Evolutionary conservation across 2,113 vertebrate genomes (phyloP).

Genomic region (Passerina amoena): DNA sequence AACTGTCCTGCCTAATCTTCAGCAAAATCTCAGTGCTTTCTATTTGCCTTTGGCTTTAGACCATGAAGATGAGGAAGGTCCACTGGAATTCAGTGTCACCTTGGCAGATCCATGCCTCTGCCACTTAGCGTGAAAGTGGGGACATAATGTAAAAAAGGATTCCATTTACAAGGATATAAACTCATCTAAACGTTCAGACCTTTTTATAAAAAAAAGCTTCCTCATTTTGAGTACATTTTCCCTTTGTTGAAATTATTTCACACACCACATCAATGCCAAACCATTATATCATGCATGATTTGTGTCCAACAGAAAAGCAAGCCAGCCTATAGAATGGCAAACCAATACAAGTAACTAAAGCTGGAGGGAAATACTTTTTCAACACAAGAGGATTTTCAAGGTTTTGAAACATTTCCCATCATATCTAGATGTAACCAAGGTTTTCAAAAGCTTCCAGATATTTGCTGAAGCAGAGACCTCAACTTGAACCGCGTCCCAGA

Average conservation of each 20-base stretch:
- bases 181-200: not conserved
- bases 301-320: constrained; percentile 8
- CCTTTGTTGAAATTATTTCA: not conserved
- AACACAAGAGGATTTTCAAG: constrained; percentile 4
- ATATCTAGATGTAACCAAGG: constrained; percentile 16
- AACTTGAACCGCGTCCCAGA: constrained; percentile 16
- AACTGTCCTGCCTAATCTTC: not conserved
- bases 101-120: not conserved
- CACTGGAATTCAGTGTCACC: not conserved
- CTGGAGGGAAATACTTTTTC: constrained; percentile 10
- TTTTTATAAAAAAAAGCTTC: not conserved
- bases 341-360: not conserved
- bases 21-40: not conserved
- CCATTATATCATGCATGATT: not conserved
- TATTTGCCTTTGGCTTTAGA: not conserved
- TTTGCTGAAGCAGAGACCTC: not conserved
- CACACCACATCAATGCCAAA: not conserved
- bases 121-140: not conserved
- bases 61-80: not conserved
- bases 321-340: not conserved
- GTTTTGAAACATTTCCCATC: constrained; percentile 18
- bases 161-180: not conserved
- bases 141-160: not conserved
- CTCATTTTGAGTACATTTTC: not conserved
- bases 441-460: constrained; percentile 42